Evolutionary conservation across 2,797 vertebrate species (phyloP).

Genomic region (Peromyscus aztecus): DNA sequence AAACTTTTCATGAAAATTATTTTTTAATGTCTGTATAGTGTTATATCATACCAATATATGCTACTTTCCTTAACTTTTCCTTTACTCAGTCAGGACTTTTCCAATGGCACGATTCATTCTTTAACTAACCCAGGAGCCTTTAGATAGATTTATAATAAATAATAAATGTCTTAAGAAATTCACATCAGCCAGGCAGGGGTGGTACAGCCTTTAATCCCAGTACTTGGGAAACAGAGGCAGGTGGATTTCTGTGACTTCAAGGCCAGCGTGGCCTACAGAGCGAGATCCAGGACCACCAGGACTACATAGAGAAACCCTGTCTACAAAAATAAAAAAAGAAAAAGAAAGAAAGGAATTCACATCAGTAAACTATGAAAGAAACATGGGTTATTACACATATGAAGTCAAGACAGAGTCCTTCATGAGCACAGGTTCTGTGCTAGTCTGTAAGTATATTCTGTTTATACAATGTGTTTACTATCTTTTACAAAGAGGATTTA

Average conservation of each 20-base stretch:
- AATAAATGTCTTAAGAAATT: neutral
- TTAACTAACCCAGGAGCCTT: neutral
- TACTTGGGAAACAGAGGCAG: neutral
- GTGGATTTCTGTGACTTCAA: neutral
- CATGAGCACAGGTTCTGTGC: neutral
- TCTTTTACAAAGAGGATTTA: neutral
- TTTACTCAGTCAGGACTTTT: neutral
- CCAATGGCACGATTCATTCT: neutral
- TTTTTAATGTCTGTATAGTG: neutral
- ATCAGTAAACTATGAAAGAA: constrained; percentile 12
- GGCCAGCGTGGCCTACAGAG: neutral
- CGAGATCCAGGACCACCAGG: neutral
- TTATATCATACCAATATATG: neutral
- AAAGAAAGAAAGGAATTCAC: neutral
- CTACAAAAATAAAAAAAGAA: neutral
- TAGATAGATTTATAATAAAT: constrained; percentile 33
- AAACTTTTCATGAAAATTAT: neutral
- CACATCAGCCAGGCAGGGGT: neutral
- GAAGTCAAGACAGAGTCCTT: neutral
- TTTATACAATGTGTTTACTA: neutral
- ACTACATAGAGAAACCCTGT: neutral
- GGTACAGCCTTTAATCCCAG: neutral
- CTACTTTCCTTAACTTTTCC: neutral
- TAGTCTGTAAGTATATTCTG: neutral
- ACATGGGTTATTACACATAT: neutral